A percentile compares a stretch with the other conserved stretches of the same genome.
Evolutionary conservation across 2,113 vertebrate genomes (phyloP).

Genomic region (Stegastes partitus): DNA sequence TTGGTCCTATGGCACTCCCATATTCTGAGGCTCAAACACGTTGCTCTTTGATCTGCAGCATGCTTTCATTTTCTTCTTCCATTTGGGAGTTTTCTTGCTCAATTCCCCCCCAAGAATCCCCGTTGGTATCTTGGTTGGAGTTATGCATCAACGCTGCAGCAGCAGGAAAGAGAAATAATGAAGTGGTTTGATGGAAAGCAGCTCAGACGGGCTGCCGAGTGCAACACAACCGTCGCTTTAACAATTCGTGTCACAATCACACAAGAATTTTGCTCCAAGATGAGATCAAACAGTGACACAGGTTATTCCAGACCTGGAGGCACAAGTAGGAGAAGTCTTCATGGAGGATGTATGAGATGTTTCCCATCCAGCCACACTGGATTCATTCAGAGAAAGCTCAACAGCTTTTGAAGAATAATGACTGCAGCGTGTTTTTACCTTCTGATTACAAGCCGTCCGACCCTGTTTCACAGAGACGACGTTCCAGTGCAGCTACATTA

Average conservation of each 20-base stretch:
- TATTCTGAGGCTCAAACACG: slow-evolving; percentile 47
- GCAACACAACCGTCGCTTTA: slow-evolving; percentile 19
- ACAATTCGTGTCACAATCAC: slow-evolving; percentile 19
- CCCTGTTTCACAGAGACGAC: too few relatives aligned
- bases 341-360: background rate
- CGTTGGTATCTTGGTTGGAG: slow-evolving; percentile 47
- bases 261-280: slow-evolving; percentile 15
- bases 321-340: background rate
- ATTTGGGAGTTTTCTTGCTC: slow-evolving; percentile 49
- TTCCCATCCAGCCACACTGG: background rate
- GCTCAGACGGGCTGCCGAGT: slow-evolving; percentile 1
- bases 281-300: slow-evolving; percentile 32
- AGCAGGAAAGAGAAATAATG: slow-evolving; percentile 55
- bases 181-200: slow-evolving; percentile 48
- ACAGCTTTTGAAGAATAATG: background rate
- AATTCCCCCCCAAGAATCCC: slow-evolving; percentile 52
- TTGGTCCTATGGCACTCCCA: background rate
- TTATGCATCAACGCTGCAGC: slow-evolving; percentile 57
- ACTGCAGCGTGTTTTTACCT: background rate
- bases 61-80: slow-evolving; percentile 60
- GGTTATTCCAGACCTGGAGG: slow-evolving; percentile 35
- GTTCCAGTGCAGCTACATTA: too few relatives aligned
- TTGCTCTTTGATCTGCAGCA: slow-evolving; percentile 66
- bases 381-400: background rate
- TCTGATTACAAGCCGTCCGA: too few relatives aligned